Evolutionary conservation across 2,888 invertebrate species (phyloP).

Genomic region (Anthophora plumipes): DNA sequence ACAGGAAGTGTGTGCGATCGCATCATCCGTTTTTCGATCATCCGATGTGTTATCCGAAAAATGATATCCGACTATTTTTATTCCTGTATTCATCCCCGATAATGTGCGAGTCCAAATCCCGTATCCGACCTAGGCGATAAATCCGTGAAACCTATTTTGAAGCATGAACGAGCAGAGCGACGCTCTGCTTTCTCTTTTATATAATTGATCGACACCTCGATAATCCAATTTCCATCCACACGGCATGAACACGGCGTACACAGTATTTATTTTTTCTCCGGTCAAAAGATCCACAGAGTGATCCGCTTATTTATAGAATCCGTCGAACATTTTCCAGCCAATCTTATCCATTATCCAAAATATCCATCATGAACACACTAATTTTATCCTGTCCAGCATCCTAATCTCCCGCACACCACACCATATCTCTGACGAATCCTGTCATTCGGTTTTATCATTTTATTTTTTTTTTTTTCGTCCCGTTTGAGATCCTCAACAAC

Average conservation of each 20-base stretch:
- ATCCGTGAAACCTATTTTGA: slow-evolving; percentile 69
- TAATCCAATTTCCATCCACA: slow-evolving; percentile 69
- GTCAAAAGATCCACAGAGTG: slow-evolving; percentile 67
- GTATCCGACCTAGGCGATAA: slow-evolving; percentile 73
- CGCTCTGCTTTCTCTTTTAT: slow-evolving; percentile 32
- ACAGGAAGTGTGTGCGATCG: slow-evolving; percentile 52
- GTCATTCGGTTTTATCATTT: slow-evolving; percentile 54
- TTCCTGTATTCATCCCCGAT: slow-evolving; percentile 64
- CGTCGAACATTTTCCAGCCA: slow-evolving; percentile 67
- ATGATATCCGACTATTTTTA: slow-evolving; percentile 66
- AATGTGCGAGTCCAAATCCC: slow-evolving; percentile 67
- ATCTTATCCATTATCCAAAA: slow-evolving; percentile 71
- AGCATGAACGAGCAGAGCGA: slow-evolving; percentile 55
- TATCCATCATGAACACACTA: slow-evolving; percentile 72
- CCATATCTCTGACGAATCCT: slow-evolving; percentile 55
- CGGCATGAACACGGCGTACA: slow-evolving; percentile 56
- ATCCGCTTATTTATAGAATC: slow-evolving; percentile 66
- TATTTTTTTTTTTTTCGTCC: slow-evolving; percentile 27
- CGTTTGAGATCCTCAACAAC: slow-evolving; percentile 66
- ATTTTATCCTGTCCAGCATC: slow-evolving; percentile 71
- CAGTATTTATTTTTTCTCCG: slow-evolving; percentile 56
- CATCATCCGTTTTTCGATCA: slow-evolving; percentile 57
- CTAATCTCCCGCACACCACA: slow-evolving; percentile 60
- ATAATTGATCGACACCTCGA: slow-evolving; percentile 50
- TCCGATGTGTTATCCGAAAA: slow-evolving; percentile 63